Evolutionary conservation across 2,797 vertebrate genomes (phyloP), one percentile per base, ranked within the genome.

Genomic region (Lepidocolaptes lacrymiger): DNA sequence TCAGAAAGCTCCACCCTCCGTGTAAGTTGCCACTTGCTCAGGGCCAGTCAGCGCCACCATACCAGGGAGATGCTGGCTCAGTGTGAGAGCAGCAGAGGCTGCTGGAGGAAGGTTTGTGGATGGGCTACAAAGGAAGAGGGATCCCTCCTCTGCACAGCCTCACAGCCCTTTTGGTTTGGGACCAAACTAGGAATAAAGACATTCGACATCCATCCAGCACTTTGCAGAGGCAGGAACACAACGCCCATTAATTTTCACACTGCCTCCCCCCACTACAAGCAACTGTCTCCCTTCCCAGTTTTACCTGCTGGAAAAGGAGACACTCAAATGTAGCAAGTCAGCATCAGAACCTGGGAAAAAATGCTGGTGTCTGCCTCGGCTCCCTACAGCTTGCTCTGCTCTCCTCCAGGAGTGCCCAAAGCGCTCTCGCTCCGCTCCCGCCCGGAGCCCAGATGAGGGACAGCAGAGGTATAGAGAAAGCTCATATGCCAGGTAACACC

Each of bases 391-490:
- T 46, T 32, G 15, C 39, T 34, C 44, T 52, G 20, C 24, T 23
- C 58, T 43, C 22, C 13, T 36, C 11, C 23, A 51, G 44, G 34
- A 86, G 26, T 10, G 3, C 17, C 4, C 16, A 4, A 28, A 32
- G 6, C 10, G 0, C 0, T 27, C 54, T 51, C 0, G 0, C 41
- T 62, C 32, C 23, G 20, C 26, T 11, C 16, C 21, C 28, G 37
- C 30, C 56, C 32, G 41, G 27, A 61, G 41, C 48, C 27, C 67
- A 41, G 41, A 13, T 3, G 1, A 9, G n/a, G 39, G 30, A 36
- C 24, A 20, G 19, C 1, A 1, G 48, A 67, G 13, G 2, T 27
- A 24, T 1, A 0, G 26, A 20, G 27, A 72, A 61, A 24, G 27
- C 13, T 49, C 68, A 17, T 0, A 1, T 39, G 12, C 28, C 59